phyloP scores from a whole-genome alignment of 2,888 invertebrate species.

The Cerastis leucographa region DNA sequence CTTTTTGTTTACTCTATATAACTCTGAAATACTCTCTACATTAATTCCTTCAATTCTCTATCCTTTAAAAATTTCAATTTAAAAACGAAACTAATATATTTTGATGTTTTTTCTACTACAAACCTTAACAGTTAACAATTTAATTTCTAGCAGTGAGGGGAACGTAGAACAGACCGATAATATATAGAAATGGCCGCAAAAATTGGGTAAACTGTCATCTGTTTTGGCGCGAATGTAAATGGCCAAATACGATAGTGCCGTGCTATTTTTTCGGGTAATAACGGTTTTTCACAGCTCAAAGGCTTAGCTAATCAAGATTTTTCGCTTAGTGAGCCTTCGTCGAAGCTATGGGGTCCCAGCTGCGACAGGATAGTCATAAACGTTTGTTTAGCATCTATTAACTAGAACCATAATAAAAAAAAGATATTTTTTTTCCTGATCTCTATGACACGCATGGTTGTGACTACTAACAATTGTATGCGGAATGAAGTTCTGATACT shows the following conservation, averaged over 20 bases:
- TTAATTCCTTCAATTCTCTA: conserved; percentile 63
- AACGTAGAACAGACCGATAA: conserved; percentile 86
- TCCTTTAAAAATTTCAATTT: conserved; percentile 62
- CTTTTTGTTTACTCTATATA: conserved; percentile 75
- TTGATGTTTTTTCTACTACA: conserved; percentile 72
- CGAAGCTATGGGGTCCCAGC: conserved; percentile 76
- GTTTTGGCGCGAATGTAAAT: conserved; percentile 80
- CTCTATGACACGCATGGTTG: conserved; percentile 82
- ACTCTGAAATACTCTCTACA: conserved; percentile 70
- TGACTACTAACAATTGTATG: conserved; percentile 80
- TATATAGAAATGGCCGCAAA: conserved; percentile 81
- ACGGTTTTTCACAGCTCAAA: conserved; percentile 79
- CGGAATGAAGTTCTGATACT: conserved; percentile 66
- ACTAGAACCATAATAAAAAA: conserved; percentile 60
- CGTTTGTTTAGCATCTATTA: conserved; percentile 70
- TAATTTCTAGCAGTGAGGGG: conserved; percentile 90
- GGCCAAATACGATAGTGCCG: conserved; percentile 74
- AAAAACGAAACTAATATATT: conserved; percentile 72
- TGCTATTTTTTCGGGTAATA: conserved; percentile 76
- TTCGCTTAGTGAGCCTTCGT: conserved; percentile 78
- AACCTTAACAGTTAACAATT: conserved; percentile 84
- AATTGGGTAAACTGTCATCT: conserved; percentile 86
- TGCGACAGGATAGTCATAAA: conserved; percentile 80
- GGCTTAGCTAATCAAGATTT: conserved; percentile 83
- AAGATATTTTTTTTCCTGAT: conserved; percentile 60